Conservation (phyloP, 2,888 invertebrate genomes). For the Latrodectus elegans region DNA sequence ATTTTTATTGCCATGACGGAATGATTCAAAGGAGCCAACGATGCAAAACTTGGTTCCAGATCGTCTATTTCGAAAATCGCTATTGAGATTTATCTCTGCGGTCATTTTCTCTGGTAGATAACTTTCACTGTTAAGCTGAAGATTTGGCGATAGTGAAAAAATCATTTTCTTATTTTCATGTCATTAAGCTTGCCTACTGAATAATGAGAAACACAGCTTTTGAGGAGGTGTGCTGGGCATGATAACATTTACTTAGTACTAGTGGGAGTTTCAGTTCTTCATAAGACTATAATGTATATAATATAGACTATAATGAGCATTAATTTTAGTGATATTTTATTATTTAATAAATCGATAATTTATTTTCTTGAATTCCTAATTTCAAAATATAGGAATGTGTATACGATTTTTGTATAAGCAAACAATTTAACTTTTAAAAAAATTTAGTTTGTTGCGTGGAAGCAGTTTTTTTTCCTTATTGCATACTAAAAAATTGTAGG, state of each 20-base stretch:
- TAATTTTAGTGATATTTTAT: too few species aligned
- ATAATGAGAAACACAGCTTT: conserved; percentile 6
- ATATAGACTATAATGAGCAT: not conserved
- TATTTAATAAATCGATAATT: too few species aligned
- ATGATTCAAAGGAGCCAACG: conserved; percentile 39
- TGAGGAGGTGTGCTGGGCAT: not conserved
- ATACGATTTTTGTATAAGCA: too few species aligned
- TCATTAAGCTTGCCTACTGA: conserved; percentile 5
- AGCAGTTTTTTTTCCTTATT: too few species aligned
- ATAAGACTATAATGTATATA: conserved; percentile 1
- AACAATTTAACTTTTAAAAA: too few species aligned
- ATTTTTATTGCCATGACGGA: conserved; percentile 6
- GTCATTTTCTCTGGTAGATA: conserved; percentile 25
- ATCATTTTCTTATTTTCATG: conserved; percentile 37
- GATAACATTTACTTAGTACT: not conserved
- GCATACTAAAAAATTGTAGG: too few species aligned
- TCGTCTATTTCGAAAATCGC: conserved; percentile 45
- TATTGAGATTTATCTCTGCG: conserved; percentile 38
- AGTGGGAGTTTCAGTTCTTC: too few species aligned
- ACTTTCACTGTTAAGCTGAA: conserved; percentile 35
- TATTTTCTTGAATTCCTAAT: too few species aligned
- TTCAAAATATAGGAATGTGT: too few species aligned
- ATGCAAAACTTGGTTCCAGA: conserved; percentile 44
- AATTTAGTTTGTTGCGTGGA: too few species aligned
- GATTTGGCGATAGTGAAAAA: conserved; percentile 29